phyloP scores from a whole-genome alignment of 2,888 invertebrate species.

The Sesia apiformis region DNA sequence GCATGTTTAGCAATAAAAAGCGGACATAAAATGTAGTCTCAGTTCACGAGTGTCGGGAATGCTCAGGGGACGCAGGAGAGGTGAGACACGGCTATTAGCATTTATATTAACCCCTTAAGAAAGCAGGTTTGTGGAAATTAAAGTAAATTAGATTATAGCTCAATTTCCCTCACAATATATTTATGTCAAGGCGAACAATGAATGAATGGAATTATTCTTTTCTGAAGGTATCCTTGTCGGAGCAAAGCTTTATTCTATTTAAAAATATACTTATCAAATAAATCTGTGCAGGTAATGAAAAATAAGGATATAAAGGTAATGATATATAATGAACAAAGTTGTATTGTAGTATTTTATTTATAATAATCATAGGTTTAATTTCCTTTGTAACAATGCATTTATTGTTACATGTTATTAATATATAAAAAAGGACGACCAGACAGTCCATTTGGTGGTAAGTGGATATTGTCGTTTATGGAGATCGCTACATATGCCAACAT shows the following conservation, averaged over 20 bases:
- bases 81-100: conserved; percentile 1
- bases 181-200: background rate
- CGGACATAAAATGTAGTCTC: background rate
- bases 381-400: too few species aligned
- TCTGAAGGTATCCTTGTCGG: background rate
- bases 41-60: background rate
- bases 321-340: too few species aligned
- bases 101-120: conserved; percentile 2
- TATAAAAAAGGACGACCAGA: background rate
- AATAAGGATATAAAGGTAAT: too few species aligned
- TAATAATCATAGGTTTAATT: too few species aligned
- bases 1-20: background rate
- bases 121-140: conserved; percentile 1
- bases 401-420: background rate
- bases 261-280: background rate
- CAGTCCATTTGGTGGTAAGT: background rate
- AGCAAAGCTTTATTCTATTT: background rate
- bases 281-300: too few species aligned
- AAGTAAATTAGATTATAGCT: conserved; percentile 1
- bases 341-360: too few species aligned
- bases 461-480: background rate
- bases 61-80: background rate
- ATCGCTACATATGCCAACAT: background rate
- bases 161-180: background rate
- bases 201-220: background rate